Conservation (phyloP, 2,113 vertebrate species). For the Odocoileus hemionus region DNA sequence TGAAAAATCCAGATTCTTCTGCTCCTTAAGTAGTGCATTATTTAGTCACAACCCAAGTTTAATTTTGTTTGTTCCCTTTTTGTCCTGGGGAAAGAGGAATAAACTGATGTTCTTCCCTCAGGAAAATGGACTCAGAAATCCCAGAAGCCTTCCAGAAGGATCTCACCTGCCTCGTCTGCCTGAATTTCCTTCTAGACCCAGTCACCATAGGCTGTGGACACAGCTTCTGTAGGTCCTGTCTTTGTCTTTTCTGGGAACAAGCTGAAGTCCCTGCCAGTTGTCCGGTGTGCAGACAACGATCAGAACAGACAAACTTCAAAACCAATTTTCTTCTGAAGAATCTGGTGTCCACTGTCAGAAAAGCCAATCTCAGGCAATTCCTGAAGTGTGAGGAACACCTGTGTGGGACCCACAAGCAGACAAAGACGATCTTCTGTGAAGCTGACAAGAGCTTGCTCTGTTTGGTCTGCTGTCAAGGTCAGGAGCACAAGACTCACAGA, state of each 20-base stretch:
- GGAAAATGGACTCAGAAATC: too few species aligned
- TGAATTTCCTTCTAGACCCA: not conserved
- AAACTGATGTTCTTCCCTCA: too few species aligned
- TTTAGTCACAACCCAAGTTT: too few species aligned
- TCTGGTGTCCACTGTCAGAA: not conserved
- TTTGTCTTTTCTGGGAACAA: not conserved
- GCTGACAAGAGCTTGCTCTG: not conserved
- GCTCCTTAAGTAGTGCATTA: too few species aligned
- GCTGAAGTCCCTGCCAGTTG: rapidly evolving
- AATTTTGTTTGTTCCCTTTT: too few species aligned
- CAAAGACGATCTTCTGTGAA: not conserved
- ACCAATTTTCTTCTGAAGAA: not conserved
- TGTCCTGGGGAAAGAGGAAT: too few species aligned
- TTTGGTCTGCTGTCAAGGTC: not conserved
- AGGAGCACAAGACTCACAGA: not conserved
- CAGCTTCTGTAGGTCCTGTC: not conserved
- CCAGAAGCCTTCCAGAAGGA: not conserved
- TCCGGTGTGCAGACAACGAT: not conserved
- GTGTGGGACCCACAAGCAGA: not conserved
- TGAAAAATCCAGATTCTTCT: too few species aligned
- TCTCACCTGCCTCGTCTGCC: not conserved
- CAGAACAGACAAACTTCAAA: not conserved
- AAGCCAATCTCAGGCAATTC: not conserved
- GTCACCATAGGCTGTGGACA: not conserved
- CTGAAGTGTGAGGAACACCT: not conserved